phyloP scores from a whole-genome alignment of 2,797 vertebrate genomes.

The Xiphophorus birchmanni region DNA sequence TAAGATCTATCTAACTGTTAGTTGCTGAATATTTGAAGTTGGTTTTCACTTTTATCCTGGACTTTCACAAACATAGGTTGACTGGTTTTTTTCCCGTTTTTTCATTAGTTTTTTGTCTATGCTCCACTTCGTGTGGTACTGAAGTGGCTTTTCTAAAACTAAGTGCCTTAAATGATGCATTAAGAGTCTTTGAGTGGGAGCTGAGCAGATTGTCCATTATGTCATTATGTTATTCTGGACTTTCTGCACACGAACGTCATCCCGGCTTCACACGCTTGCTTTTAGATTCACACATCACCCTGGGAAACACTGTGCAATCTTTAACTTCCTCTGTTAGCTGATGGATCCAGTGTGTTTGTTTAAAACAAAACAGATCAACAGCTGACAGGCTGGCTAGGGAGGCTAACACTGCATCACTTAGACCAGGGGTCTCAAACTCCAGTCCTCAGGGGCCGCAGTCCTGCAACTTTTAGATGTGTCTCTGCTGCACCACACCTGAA shows the following conservation, averaged over 20 bases:
- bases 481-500: too few relatives aligned
- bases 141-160: neutral
- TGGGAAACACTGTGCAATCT: constrained; percentile 9
- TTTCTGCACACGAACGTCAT: neutral
- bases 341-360: constrained; percentile 13
- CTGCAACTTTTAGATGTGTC: too few relatives aligned
- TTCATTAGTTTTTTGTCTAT: neutral
- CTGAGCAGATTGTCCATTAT: neutral
- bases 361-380: constrained; percentile 33
- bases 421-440: neutral
- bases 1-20: neutral
- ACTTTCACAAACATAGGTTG: neutral
- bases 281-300: constrained; percentile 22
- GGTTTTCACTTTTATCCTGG: neutral
- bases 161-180: constrained; percentile 37
- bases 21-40: neutral
- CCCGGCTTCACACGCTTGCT: constrained; percentile 7
- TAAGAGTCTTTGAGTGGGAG: constrained; percentile 10
- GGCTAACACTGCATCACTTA: constrained; percentile 32
- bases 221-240: neutral
- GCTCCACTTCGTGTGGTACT: neutral
- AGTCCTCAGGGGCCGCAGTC: too few relatives aligned
- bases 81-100: neutral
- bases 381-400: constrained; percentile 16
- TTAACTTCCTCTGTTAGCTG: neutral